A percentile compares a stretch with the other conserved stretches of the same genome.
phyloP scores from a whole-genome alignment of 2,113 vertebrate species.

The Epinephelus lanceolatus region DNA sequence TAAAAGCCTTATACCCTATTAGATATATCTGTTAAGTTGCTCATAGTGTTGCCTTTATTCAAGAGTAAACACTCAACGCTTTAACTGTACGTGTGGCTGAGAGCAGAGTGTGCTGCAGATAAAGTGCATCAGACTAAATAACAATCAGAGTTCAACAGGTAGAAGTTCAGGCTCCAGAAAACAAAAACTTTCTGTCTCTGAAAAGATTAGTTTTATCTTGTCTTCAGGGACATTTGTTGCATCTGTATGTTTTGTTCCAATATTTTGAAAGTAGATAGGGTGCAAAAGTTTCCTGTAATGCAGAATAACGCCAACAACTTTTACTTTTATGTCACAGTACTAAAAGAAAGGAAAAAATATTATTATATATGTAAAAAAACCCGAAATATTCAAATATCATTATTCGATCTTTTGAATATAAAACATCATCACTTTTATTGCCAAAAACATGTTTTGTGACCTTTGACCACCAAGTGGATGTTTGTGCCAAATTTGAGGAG shows the following conservation, averaged over 20 bases:
- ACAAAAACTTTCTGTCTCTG: constrained; percentile 23
- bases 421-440: too few species aligned
- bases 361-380: too few species aligned
- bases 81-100: neutral
- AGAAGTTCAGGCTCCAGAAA: constrained; percentile 37
- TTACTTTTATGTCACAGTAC: neutral
- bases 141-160: constrained; percentile 67
- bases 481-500: too few species aligned
- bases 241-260: neutral
- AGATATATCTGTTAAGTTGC: neutral
- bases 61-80: neutral
- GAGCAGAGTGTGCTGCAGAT: constrained; percentile 40
- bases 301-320: neutral
- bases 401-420: too few species aligned
- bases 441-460: too few species aligned
- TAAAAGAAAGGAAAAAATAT: neutral
- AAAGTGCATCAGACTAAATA: constrained; percentile 36
- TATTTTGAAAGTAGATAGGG: neutral
- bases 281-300: neutral
- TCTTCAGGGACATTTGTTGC: constrained; percentile 47
- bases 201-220: constrained; percentile 38
- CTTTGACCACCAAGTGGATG: too few species aligned
- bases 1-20: constrained; percentile 22
- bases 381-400: too few species aligned
- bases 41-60: neutral